Evolutionary conservation across 1,140 invertebrate species (phyloP).

Genomic region (Cheumatopsyche charites): DNA sequence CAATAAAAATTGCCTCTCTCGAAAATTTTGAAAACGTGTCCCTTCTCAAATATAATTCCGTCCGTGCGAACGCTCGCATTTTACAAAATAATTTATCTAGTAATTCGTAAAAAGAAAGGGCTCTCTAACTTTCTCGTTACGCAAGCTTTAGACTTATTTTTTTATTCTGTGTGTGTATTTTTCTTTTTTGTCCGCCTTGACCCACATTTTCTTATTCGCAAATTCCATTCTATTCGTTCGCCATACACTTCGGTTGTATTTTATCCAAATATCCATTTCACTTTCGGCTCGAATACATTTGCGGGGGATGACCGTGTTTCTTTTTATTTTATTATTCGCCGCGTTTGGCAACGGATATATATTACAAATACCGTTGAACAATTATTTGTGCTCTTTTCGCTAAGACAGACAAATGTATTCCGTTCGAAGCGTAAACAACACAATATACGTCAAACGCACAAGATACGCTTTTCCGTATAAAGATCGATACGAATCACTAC

Average conservation of each 20-base stretch:
- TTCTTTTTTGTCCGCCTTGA: constrained; percentile 7
- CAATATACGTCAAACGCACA: not conserved
- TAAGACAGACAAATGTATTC: constrained; percentile 25
- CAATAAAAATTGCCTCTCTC: constrained; percentile 9
- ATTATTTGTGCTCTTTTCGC: constrained; percentile 25
- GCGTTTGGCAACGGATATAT: constrained; percentile 18
- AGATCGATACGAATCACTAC: no score
- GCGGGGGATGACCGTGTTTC: constrained; percentile 25
- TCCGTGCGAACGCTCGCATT: no score
- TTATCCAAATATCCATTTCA: constrained; percentile 27
- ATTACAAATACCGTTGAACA: constrained; percentile 21
- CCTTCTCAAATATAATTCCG: not conserved
- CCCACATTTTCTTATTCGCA: constrained; percentile 25
- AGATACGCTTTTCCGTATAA: not conserved
- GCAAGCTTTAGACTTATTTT: no score
- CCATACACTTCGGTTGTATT: constrained; percentile 21
- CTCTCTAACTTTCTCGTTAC: no score
- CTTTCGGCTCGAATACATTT: constrained; percentile 25
- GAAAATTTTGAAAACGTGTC: constrained; percentile 23
- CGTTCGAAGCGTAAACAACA: constrained; percentile 17
- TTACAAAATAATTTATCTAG: no score
- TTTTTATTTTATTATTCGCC: constrained; percentile 9
- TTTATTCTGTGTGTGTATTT: constrained; percentile 1
- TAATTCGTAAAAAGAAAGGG: no score
- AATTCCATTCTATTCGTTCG: constrained; percentile 19